phyloP scores from a whole-genome alignment of 2,888 invertebrate genomes.

The Yponomeuta plumbellus region DNA sequence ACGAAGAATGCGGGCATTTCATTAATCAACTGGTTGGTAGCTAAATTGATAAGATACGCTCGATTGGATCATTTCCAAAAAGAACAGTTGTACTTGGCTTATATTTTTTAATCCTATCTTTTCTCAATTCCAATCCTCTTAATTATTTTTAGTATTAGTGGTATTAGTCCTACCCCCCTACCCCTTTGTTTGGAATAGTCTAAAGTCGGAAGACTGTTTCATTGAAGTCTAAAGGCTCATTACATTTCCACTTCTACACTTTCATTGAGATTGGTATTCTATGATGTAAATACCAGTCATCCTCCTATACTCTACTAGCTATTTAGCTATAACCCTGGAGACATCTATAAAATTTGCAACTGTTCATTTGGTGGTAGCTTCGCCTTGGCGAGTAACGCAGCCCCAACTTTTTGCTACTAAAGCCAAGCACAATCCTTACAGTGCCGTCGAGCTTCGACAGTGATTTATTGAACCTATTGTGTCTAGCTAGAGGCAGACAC shows the following conservation, averaged over 20 bases:
- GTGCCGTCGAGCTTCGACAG: slow-evolving; percentile 40
- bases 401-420: neutral
- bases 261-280: neutral
- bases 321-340: neutral
- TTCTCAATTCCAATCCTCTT: slow-evolving; percentile 54
- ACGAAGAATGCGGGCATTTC: slow-evolving; percentile 27
- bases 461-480: slow-evolving; percentile 52
- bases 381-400: neutral
- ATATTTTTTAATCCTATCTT: slow-evolving; percentile 66
- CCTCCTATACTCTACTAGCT: no score
- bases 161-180: neutral
- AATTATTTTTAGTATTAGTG: neutral
- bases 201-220: neutral
- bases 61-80: slow-evolving; percentile 68
- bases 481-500: slow-evolving; percentile 37
- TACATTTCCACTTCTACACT: neutral
- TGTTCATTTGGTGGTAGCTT: neutral
- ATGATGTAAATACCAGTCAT: slow-evolving; percentile 2
- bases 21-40: slow-evolving; percentile 54
- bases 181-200: neutral
- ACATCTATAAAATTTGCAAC: neutral
- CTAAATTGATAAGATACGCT: slow-evolving; percentile 56
- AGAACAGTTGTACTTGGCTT: slow-evolving; percentile 53
- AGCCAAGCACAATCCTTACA: slow-evolving; percentile 24
- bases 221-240: neutral